Evolutionary conservation across 2,797 vertebrate genomes (phyloP).

Genomic region (Poeciliopsis gracilis): DNA sequence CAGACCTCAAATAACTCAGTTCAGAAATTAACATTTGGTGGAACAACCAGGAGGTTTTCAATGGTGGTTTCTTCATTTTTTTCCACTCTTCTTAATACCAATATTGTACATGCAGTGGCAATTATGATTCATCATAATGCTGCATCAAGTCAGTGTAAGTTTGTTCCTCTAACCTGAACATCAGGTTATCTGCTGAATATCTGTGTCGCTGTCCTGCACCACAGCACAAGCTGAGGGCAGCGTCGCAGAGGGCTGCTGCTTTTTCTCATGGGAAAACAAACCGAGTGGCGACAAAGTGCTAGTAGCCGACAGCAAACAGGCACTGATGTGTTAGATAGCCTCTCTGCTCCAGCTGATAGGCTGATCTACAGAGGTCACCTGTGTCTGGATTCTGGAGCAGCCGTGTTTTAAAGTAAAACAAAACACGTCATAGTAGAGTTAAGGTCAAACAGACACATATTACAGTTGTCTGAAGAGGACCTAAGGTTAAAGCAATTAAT

Average conservation of each 20-base stretch:
- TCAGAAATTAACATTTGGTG: too few relatives aligned
- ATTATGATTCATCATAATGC: not conserved
- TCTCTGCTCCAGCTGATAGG: constrained; percentile 14
- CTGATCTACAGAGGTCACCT: not conserved
- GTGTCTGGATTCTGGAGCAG: constrained; percentile 12
- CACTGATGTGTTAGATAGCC: constrained; percentile 57
- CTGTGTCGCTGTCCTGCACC: constrained; percentile 17
- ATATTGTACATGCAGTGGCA: not conserved
- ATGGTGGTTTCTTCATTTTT: too few relatives aligned
- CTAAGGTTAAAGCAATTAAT: not conserved
- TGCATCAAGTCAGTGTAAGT: not conserved
- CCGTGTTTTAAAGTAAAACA: constrained; percentile 8
- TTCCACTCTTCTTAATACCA: not conserved
- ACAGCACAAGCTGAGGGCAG: constrained; percentile 55
- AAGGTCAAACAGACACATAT: not conserved
- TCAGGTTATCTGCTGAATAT: constrained; percentile 30
- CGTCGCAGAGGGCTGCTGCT: constrained; percentile 20
- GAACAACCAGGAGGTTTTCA: too few relatives aligned
- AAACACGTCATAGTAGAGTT: not conserved
- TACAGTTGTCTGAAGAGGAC: not conserved
- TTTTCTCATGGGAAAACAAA: constrained; percentile 66
- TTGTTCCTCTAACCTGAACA: constrained; percentile 39
- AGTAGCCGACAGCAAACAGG: constrained; percentile 61
- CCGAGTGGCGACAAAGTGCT: constrained; percentile 64
- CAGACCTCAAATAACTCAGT: too few relatives aligned